These are phyloP conservation scores for Ictidomys tridecemlineatus DNA, from an alignment of 2,113 vertebrate species.

Conservation along the genomic window DNA sequence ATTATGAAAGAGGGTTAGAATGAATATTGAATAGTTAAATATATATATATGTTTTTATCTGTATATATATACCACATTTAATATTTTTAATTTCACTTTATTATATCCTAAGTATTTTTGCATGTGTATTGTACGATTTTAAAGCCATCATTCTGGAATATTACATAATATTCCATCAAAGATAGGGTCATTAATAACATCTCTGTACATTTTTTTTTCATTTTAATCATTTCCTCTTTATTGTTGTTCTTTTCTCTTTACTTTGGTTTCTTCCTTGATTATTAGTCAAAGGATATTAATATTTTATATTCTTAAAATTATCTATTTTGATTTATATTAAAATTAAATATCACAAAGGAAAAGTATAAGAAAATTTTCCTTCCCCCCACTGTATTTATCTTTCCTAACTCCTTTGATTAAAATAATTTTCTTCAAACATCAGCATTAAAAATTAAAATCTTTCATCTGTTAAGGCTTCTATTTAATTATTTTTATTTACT, in stretches of 20 bases:
- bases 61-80: neutral
- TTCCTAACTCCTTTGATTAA: slow-evolving; percentile 45
- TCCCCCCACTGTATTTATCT: neutral
- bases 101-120: neutral
- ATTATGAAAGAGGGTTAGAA: neutral
- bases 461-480: neutral
- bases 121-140: neutral
- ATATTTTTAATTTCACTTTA: neutral
- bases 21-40: neutral
- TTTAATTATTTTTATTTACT: neutral
- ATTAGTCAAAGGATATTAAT: neutral
- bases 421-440: neutral
- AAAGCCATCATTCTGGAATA: neutral
- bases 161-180: neutral
- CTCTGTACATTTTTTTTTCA: neutral
- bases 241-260: neutral
- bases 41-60: neutral
- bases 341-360: neutral
- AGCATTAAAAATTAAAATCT: neutral
- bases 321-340: slow-evolving; percentile 50
- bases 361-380: neutral
- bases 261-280: neutral
- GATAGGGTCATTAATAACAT: neutral
- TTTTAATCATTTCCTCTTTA: neutral
- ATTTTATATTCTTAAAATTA: neutral